A percentile compares a stretch with the other conserved stretches of the same genome.
These are phyloP conservation scores for Luscinia megarhynchos DNA, from an alignment of 2,797 vertebrate species.

Conservation along the genomic window DNA sequence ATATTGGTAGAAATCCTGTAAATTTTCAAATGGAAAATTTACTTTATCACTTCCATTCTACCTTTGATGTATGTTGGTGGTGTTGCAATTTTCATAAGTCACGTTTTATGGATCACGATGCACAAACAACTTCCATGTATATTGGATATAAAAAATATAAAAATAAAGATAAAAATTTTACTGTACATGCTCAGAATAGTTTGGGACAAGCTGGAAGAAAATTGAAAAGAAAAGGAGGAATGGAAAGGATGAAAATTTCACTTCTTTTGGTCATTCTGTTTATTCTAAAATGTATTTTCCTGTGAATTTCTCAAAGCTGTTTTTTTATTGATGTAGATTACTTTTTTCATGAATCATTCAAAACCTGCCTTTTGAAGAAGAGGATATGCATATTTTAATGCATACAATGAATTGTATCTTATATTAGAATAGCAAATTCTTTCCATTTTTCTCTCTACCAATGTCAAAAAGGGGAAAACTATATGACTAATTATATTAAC, in stretches of 20 bases:
- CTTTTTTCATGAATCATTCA: slow-evolving; percentile 61
- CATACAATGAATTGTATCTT: slow-evolving; percentile 38
- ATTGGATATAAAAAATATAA: neutral
- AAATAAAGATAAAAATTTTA: slow-evolving; percentile 1
- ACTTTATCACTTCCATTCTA: neutral
- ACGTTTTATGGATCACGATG: neutral
- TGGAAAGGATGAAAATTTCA: neutral
- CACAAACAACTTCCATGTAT: neutral
- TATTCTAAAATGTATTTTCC: slow-evolving; percentile 22
- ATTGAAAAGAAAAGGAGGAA: neutral
- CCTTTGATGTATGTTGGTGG: neutral
- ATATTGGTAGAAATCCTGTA: neutral
- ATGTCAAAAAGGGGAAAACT: neutral
- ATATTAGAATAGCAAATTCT: slow-evolving; percentile 17
- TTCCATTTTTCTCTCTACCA: neutral
- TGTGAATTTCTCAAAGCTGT: neutral
- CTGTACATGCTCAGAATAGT: neutral
- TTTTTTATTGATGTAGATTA: slow-evolving; percentile 66
- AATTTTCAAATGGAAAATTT: neutral
- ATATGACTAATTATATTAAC: neutral
- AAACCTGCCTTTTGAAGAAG: slow-evolving; percentile 47
- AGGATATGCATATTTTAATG: slow-evolving; percentile 59
- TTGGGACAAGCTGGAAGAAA: neutral
- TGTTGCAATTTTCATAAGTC: neutral
- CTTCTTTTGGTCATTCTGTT: neutral